phyloP scores from a whole-genome alignment of 1,140 invertebrate species.

The fruit fly (Drosophila melanogaster) region DNA sequence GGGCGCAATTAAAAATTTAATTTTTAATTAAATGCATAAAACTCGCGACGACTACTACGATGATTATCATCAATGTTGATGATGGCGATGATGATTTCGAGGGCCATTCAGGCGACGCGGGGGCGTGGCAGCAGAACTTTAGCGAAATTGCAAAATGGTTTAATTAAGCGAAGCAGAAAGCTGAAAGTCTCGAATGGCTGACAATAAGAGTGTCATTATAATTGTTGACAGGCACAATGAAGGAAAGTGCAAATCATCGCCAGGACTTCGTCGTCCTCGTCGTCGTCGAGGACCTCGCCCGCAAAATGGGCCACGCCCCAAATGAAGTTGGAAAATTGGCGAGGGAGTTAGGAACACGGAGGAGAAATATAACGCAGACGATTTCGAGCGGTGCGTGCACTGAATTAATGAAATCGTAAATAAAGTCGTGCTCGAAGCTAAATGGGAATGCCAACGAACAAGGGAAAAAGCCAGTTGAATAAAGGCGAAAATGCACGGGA shows the following conservation, averaged over 20 bases:
- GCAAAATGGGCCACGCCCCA: constrained; percentile 48
- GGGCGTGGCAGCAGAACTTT: constrained; percentile 29
- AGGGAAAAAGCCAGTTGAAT: not conserved
- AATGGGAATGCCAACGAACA: constrained; percentile 3
- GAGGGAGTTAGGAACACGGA: not conserved
- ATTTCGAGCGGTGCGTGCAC: constrained; percentile 62
- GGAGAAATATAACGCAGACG: constrained; percentile 8
- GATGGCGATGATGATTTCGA: constrained; percentile 10
- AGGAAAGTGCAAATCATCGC: constrained; percentile 66
- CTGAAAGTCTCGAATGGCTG: constrained; percentile 66
- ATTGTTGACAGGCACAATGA: constrained; percentile 56
- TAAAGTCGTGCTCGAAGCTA: constrained; percentile 46
- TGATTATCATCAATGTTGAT: not conserved
- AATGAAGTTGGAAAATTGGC: constrained; percentile 34
- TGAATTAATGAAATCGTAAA: constrained; percentile 69
- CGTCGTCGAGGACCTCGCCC: constrained; percentile 17
- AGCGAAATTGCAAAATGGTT: constrained; percentile 74
- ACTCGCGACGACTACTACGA: constrained; percentile 11
- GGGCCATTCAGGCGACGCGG: constrained; percentile 4
- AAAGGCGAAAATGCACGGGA: not conserved
- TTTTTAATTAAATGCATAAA: constrained; percentile 56
- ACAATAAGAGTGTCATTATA: constrained; percentile 81
- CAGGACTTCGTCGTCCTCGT: constrained; percentile 20
- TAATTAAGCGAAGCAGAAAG: constrained; percentile 66
- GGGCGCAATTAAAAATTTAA: constrained; percentile 71